Evolutionary conservation across 1,140 invertebrate genomes (phyloP).

Genomic region (Cryptotermes secundus): DNA sequence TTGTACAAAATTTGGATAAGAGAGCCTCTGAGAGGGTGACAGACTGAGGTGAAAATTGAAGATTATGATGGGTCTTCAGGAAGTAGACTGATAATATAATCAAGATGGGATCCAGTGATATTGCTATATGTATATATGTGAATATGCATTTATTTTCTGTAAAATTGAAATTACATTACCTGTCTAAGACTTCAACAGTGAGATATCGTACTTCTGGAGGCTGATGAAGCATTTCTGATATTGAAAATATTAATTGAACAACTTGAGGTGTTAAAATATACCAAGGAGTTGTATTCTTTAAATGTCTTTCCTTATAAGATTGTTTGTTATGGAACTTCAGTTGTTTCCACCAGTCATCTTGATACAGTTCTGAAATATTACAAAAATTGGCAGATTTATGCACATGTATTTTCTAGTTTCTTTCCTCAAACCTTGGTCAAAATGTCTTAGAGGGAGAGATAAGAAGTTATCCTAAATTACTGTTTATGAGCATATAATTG

Average conservation of each 20-base stretch:
- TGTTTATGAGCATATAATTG: no score
- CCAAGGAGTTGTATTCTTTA: not conserved
- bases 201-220: conserved; percentile 11
- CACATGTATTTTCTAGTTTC: not conserved
- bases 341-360: conserved; percentile 5
- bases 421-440: no score
- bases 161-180: not conserved
- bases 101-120: no score
- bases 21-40: no score
- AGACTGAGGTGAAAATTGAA: no score
- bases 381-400: not conserved
- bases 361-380: not conserved
- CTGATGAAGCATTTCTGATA: not conserved
- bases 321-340: not conserved
- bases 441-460: no score
- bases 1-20: no score
- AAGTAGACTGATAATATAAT: no score
- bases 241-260: not conserved
- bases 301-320: not conserved
- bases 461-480: no score
- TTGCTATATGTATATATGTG: no score
- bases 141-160: no score
- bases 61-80: no score
- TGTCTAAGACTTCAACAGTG: conserved; percentile 23
- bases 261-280: not conserved